Evolutionary conservation across 2,888 invertebrate species (phyloP).

Genomic region (Xanthostigma xanthostigma): DNA sequence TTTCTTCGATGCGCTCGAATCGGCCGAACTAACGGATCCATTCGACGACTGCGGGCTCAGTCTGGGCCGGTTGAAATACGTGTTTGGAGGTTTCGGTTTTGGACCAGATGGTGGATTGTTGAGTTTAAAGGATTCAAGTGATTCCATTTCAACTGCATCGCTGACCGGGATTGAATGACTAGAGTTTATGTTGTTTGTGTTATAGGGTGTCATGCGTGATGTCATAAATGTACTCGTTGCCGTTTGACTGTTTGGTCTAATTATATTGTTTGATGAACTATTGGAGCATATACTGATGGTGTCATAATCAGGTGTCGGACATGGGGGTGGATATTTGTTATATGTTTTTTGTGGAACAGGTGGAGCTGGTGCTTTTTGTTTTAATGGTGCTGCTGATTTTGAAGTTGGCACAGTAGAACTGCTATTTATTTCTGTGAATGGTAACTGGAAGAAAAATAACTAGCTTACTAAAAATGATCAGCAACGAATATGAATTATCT

Average conservation of each 20-base stretch:
- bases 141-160: slow-evolving; percentile 57
- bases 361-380: slow-evolving; percentile 16
- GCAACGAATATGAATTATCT: too few relatives aligned
- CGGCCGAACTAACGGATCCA: slow-evolving; percentile 15
- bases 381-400: not conserved
- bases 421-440: slow-evolving; percentile 7
- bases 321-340: slow-evolving; percentile 26
- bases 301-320: slow-evolving; percentile 40
- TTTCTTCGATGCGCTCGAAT: slow-evolving; percentile 26
- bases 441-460: slow-evolving; percentile 12
- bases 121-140: slow-evolving; percentile 57
- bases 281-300: slow-evolving; percentile 25
- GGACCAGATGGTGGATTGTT: slow-evolving; percentile 46
- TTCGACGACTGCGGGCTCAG: slow-evolving; percentile 18
- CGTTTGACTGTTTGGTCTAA: slow-evolving; percentile 5
- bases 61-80: slow-evolving; percentile 43
- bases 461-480: too few relatives aligned
- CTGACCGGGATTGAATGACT: slow-evolving; percentile 18
- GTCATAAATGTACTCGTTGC: slow-evolving; percentile 7
- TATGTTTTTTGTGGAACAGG: slow-evolving; percentile 16
- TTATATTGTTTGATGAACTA: slow-evolving; percentile 9
- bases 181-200: slow-evolving; percentile 11
- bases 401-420: slow-evolving; percentile 2
- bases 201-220: slow-evolving; percentile 2
- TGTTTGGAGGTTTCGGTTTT: slow-evolving; percentile 49